A percentile compares a stretch with the other conserved stretches of the same genome.
These are phyloP conservation scores for Brachionus rotundiformis DNA, from an alignment of 1,140 invertebrate genomes.

Conservation along the genomic window DNA sequence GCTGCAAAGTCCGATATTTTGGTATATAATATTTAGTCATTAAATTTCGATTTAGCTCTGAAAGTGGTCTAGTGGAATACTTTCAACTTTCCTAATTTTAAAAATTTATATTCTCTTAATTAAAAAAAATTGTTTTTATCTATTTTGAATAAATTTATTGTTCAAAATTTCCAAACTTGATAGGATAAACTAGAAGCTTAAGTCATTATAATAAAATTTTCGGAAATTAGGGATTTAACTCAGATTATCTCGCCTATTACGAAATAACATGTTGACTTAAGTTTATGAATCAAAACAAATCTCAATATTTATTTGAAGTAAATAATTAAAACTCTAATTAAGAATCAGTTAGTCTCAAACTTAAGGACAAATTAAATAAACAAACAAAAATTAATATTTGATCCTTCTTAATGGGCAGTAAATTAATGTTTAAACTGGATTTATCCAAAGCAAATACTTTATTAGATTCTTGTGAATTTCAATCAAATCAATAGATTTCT, in stretches of 20 bases:
- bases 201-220: neutral
- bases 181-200: neutral
- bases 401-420: conserved; percentile 1
- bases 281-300: conserved; percentile 2
- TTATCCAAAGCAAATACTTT: conserved; percentile 10
- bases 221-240: neutral
- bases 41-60: neutral
- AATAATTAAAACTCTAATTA: conserved; percentile 20
- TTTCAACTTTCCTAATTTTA: too few species aligned
- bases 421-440: conserved; percentile 31
- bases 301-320: neutral
- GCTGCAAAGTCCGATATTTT: neutral
- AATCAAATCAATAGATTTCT: conserved; percentile 23
- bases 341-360: conserved; percentile 14
- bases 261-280: neutral
- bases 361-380: neutral
- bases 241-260: conserved; percentile 7
- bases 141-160: too few species aligned
- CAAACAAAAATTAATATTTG: neutral
- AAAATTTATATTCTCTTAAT: too few species aligned
- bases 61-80: neutral
- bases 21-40: neutral
- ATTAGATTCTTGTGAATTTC: conserved; percentile 37
- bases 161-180: neutral
- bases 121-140: too few species aligned